Base-by-base conservation (phyloP, 2,888 invertebrate species). In the Ceramica pisi region DNA sequence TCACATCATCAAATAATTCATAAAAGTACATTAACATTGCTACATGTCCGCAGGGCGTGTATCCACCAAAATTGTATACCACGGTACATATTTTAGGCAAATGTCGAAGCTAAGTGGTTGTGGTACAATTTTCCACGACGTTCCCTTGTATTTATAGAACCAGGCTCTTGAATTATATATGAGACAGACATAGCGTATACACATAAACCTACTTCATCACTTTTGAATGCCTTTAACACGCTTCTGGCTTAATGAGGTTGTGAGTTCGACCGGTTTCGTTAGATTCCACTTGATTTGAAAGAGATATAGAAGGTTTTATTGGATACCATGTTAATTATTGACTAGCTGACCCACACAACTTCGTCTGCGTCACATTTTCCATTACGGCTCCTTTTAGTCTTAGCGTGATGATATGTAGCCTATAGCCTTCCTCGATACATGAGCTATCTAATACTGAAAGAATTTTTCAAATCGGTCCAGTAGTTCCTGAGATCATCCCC, bases 131-230 rank as follows among this genome's bases (percentile, higher is more conserved):
- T 64, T 38, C 75, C 46, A 46, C 75, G 19, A 51, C 1, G n/a
- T 38, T 38, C 46, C 41, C n/a, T 14, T 66, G 7, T 66, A 59
- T 59, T 48, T 46, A 41, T 53, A 75, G 59, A 57, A 56, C 14
- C 23, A 9, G 53, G 16, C 46, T 67, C 12, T 41, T 67, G 41
- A 66, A 60, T 75, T 48, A 48, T 67, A 48, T 48, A 75, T 60
- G 53, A 41, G 38, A 19, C 8, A 60, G 51, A 59, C 21, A 44
- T 41, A 35, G 38, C 1, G 19, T n/a, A 23, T 12, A 75, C 23
- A 59, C 21, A 44, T 51, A 41, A 12, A 53, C 8, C 38, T 59
- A 75, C 21, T 57, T 53, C 21, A 59, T 51, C 19, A 51, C 12
- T 64, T 64, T 72, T 74, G 10, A 50, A 57, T 63, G n/a, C 16